Percentiles rank a stretch among this genome's conserved stretches.
phyloP scores from a whole-genome alignment of 1,140 invertebrate genomes.

The Hormaphis cornu region DNA sequence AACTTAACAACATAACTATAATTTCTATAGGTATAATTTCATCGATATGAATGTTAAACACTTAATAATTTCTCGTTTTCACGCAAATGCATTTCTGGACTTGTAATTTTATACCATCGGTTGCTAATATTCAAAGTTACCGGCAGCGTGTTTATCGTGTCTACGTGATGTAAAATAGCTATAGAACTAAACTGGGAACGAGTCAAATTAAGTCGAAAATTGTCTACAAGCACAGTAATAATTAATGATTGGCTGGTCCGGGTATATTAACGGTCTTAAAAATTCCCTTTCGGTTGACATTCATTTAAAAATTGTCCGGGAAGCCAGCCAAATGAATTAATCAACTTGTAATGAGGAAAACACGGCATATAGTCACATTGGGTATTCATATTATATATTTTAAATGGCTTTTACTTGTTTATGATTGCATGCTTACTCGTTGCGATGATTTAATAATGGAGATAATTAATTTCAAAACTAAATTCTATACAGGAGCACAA shows the following conservation, averaged over 20 bases:
- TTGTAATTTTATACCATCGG: neutral
- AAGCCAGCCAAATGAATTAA: conserved; percentile 20
- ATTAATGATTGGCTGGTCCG: neutral
- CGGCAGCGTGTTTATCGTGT: neutral
- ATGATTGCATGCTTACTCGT: neutral
- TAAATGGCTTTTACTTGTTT: conserved; percentile 3
- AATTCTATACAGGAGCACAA: no score
- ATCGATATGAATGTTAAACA: no score
- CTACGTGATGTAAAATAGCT: neutral
- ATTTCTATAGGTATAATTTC: no score
- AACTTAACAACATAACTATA: no score
- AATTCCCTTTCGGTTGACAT: neutral
- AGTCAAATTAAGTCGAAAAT: neutral
- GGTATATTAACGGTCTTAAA: conserved; percentile 11
- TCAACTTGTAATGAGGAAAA: conserved; percentile 8
- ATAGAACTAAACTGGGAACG: neutral
- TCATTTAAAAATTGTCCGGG: neutral
- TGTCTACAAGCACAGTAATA: neutral
- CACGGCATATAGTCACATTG: no score
- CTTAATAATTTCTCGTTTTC: neutral
- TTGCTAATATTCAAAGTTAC: neutral
- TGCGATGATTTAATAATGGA: neutral
- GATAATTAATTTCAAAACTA: no score
- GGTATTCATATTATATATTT: neutral
- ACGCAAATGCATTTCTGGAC: neutral